These are phyloP conservation scores for Epinotia bilunana DNA, from an alignment of 2,888 invertebrate species.

Conservation along the genomic window DNA sequence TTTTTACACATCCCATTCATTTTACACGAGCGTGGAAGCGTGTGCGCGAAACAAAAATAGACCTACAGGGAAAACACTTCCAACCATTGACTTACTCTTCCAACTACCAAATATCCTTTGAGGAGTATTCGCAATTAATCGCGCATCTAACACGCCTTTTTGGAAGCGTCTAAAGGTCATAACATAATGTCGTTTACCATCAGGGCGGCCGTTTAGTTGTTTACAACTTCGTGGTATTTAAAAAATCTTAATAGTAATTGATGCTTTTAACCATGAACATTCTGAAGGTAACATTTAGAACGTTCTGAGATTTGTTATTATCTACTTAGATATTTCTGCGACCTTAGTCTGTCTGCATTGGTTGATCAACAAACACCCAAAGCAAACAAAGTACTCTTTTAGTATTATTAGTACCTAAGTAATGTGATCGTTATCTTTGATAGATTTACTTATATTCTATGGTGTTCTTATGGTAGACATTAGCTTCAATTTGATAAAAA, in stretches of 20 bases:
- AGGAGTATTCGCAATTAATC: too few species aligned
- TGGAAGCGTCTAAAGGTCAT: too few species aligned
- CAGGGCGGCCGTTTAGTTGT: too few species aligned
- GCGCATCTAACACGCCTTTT: too few species aligned
- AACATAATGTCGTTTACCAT: too few species aligned
- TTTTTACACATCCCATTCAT: background rate
- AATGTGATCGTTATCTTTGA: conserved; percentile 8
- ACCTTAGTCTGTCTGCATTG: background rate
- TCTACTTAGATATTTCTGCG: background rate
- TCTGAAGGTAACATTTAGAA: background rate
- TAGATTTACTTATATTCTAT: background rate
- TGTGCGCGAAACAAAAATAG: too few species aligned
- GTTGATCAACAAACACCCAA: conserved; percentile 3
- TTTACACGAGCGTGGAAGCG: background rate
- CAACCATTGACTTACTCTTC: too few species aligned
- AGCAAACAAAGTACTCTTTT: background rate
- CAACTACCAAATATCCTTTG: too few species aligned
- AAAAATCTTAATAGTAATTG: too few species aligned
- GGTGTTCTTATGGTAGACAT: background rate
- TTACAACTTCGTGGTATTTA: too few species aligned
- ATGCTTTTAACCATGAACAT: background rate
- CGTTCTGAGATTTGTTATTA: background rate
- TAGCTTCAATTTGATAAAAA: background rate
- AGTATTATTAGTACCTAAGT: background rate
- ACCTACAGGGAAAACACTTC: too few species aligned